These are phyloP conservation scores for Vipera ursinii DNA, from an alignment of 2,797 vertebrate species.

Conservation along the genomic window DNA sequence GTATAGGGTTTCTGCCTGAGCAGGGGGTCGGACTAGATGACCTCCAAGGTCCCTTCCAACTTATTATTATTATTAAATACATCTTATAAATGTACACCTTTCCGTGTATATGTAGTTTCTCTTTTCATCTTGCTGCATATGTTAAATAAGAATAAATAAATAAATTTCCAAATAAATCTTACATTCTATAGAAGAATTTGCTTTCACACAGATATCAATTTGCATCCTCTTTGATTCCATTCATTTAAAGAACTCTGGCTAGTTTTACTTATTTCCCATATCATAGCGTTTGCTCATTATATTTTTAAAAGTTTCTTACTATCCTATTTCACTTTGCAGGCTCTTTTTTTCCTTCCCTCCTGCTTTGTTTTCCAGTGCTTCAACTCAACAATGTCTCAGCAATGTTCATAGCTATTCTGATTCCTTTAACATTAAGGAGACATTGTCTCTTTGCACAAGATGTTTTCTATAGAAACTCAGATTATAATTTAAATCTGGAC, in stretches of 20 bases:
- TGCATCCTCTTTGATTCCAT: not conserved
- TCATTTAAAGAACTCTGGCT: not conserved
- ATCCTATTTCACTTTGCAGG: not conserved
- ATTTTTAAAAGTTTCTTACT: not conserved
- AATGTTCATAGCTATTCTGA: not conserved
- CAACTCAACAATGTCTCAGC: not conserved
- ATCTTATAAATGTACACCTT: not conserved
- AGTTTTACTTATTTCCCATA: not conserved
- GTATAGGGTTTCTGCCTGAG: no score
- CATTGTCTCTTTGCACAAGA: not conserved
- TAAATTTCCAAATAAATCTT: not conserved
- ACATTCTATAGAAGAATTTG: not conserved
- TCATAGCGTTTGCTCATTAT: not conserved
- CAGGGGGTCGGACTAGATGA: no score
- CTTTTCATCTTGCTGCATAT: not conserved
- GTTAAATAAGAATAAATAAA: not conserved
- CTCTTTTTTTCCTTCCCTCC: not conserved
- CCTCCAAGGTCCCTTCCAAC: no score
- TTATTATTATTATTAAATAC: not conserved
- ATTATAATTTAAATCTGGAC: not conserved
- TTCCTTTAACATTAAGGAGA: not conserved
- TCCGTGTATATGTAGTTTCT: not conserved
- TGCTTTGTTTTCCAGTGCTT: not conserved
- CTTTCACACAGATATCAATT: not conserved
- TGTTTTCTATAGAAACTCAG: accelerated